A percentile compares a stretch with the other conserved stretches of the same genome.
phyloP scores from a whole-genome alignment of 2,113 vertebrate genomes.

The Arizona elegans region DNA sequence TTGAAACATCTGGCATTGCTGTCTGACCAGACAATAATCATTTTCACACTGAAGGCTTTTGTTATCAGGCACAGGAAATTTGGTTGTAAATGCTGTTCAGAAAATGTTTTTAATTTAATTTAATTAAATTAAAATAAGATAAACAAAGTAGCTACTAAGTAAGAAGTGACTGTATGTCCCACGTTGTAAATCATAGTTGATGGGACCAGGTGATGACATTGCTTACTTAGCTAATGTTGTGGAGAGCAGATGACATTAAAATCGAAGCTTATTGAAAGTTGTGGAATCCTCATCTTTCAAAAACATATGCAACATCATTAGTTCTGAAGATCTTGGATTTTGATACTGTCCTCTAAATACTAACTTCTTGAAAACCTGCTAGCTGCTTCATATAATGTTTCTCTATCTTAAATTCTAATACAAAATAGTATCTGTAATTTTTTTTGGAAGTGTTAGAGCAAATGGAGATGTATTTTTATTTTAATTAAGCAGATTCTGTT shows the following conservation, averaged over 20 bases:
- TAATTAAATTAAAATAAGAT: background rate
- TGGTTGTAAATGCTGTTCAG: background rate
- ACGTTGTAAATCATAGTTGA: background rate
- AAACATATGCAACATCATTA: background rate
- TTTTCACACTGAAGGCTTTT: background rate
- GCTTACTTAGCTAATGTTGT: background rate
- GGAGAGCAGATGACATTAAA: background rate
- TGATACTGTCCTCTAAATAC: conserved; percentile 14
- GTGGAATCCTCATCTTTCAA: background rate
- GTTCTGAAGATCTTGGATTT: conserved; percentile 29
- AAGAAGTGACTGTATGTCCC: background rate
- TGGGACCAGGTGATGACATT: background rate
- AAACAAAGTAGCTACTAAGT: background rate
- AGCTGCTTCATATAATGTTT: background rate
- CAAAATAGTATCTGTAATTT: conserved; percentile 3
- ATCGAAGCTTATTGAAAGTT: background rate
- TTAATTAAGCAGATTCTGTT: conserved; percentile 30
- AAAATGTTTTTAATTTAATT: background rate
- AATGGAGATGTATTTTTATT: conserved; percentile 33
- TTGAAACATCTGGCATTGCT: background rate
- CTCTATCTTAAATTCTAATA: background rate
- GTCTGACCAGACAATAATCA: background rate
- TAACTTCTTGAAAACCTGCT: background rate
- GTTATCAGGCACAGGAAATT: background rate
- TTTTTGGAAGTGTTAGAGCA: conserved; percentile 24